Evolutionary conservation across 1,140 invertebrate genomes (phyloP), one percentile per base, ranked within the genome.

Genomic region (Laupala kohalensis): DNA sequence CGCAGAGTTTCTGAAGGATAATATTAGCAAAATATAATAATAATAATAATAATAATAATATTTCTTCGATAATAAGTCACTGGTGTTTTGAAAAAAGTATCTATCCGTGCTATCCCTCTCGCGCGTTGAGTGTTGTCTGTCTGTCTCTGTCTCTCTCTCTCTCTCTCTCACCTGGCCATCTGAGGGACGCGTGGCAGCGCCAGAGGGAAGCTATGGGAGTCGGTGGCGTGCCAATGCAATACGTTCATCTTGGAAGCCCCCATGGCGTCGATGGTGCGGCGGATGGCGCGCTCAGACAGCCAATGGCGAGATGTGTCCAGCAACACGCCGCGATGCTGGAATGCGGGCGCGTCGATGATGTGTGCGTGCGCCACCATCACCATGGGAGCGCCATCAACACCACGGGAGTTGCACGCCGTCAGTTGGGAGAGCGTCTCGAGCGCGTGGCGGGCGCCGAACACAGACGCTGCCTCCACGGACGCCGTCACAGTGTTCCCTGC

Each of bases 181-280:
- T 89, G 83, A 0, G 92, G 91, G 26, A 89, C 86, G 71, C 85
- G 83, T 15, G 86, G 83, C 4, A 90, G 84, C 30, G 87, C 80
- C 73, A 93, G 84, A 0, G 92, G 92, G 79, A 94, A 94, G 76
- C 91, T 92, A 75, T 95, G 92, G 0, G 88, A 88, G 78, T 94
- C 92, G 2, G 90, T 92, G 0, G 90, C 84, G 77, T 95, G 92
- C 91, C 91, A 93, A 78, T 94, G 92, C 70, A 95, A 88, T 9
- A 91, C 89, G 81, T 95, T 95, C 69, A 95, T 80, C 80, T 95
- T 95, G 72, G 88, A 88, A 19, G 90, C 84, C 3, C 88, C 87
- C 87, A 95, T 91, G 0, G 85, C 91, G 70, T 91, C 87, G 23
- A 94, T 83, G 0, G 90, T 90, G 23, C 88, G 82, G 74, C 88